phyloP scores from a whole-genome alignment of 2,113 vertebrate genomes.

The Ochotona princeps region DNA sequence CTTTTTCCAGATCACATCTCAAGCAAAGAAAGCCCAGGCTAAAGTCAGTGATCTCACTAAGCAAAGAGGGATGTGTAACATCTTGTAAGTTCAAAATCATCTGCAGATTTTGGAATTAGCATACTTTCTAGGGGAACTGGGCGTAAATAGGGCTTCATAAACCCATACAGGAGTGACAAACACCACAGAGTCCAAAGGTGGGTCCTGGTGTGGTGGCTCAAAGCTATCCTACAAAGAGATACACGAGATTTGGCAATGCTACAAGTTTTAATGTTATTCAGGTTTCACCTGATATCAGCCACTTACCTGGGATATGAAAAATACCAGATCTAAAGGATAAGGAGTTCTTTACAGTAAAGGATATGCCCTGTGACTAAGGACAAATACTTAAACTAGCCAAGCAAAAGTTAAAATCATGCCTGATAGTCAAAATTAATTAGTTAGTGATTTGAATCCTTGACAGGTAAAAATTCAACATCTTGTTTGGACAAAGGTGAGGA shows the following conservation, averaged over 20 bases:
- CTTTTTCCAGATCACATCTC: background rate
- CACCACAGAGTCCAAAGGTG: background rate
- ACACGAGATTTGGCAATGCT: background rate
- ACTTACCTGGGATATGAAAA: background rate
- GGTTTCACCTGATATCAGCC: background rate
- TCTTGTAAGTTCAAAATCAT: background rate
- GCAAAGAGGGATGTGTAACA: background rate
- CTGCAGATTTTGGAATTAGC: background rate
- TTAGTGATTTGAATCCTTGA: background rate
- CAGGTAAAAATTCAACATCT: background rate
- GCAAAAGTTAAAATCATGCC: background rate
- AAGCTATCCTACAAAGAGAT: background rate
- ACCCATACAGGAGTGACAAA: background rate
- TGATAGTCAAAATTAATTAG: background rate
- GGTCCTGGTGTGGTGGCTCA: background rate
- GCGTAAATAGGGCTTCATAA: background rate
- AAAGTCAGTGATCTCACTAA: background rate
- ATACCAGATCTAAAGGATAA: background rate
- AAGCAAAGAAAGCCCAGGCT: background rate
- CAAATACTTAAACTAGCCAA: background rate
- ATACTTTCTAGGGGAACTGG: background rate
- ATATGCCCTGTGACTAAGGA: background rate
- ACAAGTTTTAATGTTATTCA: background rate
- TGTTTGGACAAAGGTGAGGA: conserved; percentile 12
- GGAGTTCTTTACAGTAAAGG: background rate